These are phyloP conservation scores for Passer domesticus DNA, from an alignment of 2,113 vertebrate species.

Conservation along the genomic window DNA sequence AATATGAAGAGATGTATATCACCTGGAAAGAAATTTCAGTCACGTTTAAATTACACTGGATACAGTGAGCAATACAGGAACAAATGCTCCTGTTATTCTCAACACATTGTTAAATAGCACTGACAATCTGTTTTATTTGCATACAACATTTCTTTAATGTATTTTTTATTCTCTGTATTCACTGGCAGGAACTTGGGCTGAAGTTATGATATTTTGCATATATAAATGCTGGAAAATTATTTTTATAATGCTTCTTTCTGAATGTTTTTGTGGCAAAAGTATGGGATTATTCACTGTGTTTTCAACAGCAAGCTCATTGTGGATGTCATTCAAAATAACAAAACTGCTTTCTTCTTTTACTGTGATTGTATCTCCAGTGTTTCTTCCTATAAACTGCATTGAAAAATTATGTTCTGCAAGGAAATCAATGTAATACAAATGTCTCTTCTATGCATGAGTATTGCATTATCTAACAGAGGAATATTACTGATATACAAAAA, in stretches of 20 bases:
- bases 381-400: neutral
- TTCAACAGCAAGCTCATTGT: neutral
- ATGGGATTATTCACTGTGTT: neutral
- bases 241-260: neutral
- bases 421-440: neutral
- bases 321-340: neutral
- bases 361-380: neutral
- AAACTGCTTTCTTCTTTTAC: neutral
- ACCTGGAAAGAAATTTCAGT: neutral
- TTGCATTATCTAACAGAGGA: neutral
- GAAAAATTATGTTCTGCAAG: neutral
- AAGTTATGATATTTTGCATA: neutral
- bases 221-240: neutral
- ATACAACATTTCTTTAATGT: neutral
- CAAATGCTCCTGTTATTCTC: neutral
- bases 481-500: neutral
- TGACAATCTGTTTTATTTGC: neutral
- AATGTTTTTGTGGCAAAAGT: neutral
- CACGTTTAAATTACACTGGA: neutral
- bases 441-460: neutral
- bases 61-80: neutral
- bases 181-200: neutral
- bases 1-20: neutral
- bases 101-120: neutral
- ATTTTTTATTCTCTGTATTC: neutral